These are phyloP conservation scores for Pocillopora damicornis DNA, from an alignment of 64 coral and sea anemone genomes.

Conservation along the genomic window DNA sequence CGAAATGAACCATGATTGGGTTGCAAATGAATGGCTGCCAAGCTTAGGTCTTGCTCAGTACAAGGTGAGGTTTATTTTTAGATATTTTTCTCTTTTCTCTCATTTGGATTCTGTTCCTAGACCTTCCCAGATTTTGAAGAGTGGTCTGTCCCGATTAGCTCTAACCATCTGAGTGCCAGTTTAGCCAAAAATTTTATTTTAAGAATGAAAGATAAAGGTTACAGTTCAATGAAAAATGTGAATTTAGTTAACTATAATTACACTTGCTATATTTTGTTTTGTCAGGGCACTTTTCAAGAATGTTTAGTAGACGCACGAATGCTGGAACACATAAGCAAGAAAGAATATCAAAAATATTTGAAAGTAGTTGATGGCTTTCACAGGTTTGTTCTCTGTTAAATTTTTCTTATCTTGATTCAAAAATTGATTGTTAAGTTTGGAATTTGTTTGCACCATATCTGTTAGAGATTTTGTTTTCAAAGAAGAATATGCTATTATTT, in stretches of 20 bases:
- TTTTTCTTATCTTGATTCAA: not conserved
- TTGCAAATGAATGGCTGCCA: slow-evolving; percentile 89
- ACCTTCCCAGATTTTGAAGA: too few relatives aligned
- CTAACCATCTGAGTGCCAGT: too few relatives aligned
- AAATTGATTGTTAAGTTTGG: too few relatives aligned
- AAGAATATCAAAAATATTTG: slow-evolving; percentile 97
- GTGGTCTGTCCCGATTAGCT: too few relatives aligned
- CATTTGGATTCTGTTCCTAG: too few relatives aligned
- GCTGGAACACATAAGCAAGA: slow-evolving; percentile 98
- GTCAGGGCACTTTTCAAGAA: slow-evolving; percentile 85
- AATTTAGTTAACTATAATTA: not conserved
- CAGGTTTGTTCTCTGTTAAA: slow-evolving; percentile 48
- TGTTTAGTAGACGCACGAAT: slow-evolving; percentile 97
- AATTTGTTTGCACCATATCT: too few relatives aligned
- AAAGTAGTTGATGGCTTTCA: slow-evolving; percentile 99
- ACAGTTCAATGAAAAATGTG: not conserved
- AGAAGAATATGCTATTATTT: too few relatives aligned
- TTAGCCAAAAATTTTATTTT: too few relatives aligned
- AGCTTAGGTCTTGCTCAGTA: slow-evolving; percentile 90
- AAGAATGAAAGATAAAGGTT: too few relatives aligned
- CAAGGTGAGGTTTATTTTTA: slow-evolving; percentile 53
- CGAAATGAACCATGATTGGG: slow-evolving; percentile 99
- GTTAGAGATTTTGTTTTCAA: too few relatives aligned
- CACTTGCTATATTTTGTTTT: not conserved
- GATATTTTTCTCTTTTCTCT: not conserved